These are phyloP conservation scores for Rattus rattus DNA, from an alignment of 2,113 vertebrate genomes.

Conservation along the genomic window DNA sequence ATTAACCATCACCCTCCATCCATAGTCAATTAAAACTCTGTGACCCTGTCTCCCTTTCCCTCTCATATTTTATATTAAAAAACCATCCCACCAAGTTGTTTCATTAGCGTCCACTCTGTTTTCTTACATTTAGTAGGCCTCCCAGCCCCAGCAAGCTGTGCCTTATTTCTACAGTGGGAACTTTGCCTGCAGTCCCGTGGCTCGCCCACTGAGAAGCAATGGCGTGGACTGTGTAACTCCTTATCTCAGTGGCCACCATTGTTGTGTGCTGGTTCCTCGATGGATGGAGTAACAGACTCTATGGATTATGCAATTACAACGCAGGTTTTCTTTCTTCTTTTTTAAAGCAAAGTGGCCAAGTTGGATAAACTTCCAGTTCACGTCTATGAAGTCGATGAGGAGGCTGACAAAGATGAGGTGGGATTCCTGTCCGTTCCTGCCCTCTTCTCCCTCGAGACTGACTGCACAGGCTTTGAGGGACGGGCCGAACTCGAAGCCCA, in stretches of 20 bases:
- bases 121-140: not conserved
- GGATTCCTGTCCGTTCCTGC: slow-evolving; percentile 59
- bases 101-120: not conserved
- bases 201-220: not conserved
- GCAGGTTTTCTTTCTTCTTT: slow-evolving; percentile 68
- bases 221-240: not conserved
- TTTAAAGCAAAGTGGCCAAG: slow-evolving; percentile 92
- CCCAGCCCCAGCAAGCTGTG: not conserved
- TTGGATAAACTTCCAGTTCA: slow-evolving; percentile 96
- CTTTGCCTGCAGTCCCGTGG: not conserved
- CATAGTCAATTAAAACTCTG: not conserved
- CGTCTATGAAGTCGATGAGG: slow-evolving; percentile 98
- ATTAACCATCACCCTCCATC: not conserved
- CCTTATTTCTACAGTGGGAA: not conserved
- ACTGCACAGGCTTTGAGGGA: not conserved
- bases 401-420: slow-evolving; percentile 99
- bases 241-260: not conserved
- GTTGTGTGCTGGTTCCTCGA: not conserved
- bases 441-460: not conserved
- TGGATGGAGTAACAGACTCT: slow-evolving; percentile 11
- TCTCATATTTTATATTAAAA: not conserved
- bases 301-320: slow-evolving; percentile 20
- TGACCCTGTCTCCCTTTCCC: not conserved
- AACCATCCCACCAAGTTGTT: not conserved
- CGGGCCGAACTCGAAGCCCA: not conserved